Evolutionary conservation across 1,140 invertebrate species (phyloP).

Genomic region (Solenopsis fugax): DNA sequence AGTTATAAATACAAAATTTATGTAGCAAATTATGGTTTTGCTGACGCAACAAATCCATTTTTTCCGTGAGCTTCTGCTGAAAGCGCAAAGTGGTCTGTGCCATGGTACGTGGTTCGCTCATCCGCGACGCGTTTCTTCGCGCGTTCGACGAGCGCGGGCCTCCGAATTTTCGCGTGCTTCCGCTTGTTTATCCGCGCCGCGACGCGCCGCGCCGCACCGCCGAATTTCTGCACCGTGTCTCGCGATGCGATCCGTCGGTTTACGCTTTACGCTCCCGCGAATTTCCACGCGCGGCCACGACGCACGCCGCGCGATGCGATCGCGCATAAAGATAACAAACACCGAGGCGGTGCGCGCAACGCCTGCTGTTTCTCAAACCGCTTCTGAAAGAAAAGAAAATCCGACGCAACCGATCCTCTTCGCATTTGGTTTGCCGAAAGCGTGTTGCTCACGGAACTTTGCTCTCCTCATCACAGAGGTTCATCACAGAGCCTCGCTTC

Average conservation of each 20-base stretch:
- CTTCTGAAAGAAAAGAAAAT: constrained; percentile 69
- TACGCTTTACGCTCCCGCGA: constrained; percentile 38
- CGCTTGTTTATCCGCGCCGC: constrained; percentile 67
- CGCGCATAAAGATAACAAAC: constrained; percentile 84
- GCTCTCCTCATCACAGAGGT: neutral
- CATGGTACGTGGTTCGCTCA: no score
- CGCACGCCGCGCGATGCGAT: constrained; percentile 75
- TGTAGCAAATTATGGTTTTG: no score
- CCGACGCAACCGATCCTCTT: constrained; percentile 65
- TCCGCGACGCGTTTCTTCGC: neutral
- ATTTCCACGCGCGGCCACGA: constrained; percentile 30
- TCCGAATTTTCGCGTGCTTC: neutral
- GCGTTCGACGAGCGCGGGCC: neutral
- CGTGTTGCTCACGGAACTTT: no score
- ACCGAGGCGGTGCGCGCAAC: constrained; percentile 70
- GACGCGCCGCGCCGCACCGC: constrained; percentile 54
- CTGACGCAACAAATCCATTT: no score
- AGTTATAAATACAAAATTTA: no score
- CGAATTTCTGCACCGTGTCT: constrained; percentile 79
- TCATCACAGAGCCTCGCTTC: neutral
- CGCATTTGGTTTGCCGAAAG: neutral
- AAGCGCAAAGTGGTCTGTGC: neutral
- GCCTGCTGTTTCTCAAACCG: constrained; percentile 74
- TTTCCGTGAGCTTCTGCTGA: no score
- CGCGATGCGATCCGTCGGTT: constrained; percentile 77